phyloP scores from a whole-genome alignment of 2,113 vertebrate genomes.

The Pedionomus torquatus region DNA sequence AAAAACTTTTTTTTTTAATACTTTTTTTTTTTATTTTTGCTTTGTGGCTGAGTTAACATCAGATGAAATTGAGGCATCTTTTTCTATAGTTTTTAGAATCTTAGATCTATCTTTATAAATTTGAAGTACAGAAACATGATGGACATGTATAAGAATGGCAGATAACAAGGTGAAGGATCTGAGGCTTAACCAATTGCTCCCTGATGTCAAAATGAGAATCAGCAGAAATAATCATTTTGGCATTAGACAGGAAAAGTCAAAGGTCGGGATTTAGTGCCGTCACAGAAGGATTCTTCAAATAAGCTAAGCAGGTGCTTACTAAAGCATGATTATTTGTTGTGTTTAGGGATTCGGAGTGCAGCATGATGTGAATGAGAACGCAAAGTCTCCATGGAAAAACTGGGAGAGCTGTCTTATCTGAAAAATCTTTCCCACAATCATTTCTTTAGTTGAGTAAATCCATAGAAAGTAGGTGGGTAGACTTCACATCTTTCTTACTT shows the following conservation, averaged over 20 bases:
- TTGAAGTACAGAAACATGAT: constrained; percentile 18
- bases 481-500: background rate
- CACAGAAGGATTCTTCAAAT: constrained; percentile 55
- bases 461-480: background rate
- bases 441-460: background rate
- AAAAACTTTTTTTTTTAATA: no score
- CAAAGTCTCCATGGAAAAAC: background rate
- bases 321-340: constrained; percentile 66
- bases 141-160: background rate
- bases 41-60: background rate
- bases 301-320: constrained; percentile 72
- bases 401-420: background rate
- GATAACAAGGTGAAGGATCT: constrained; percentile 51
- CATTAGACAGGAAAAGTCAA: constrained; percentile 69
- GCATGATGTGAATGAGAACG: constrained; percentile 1
- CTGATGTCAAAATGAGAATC: constrained; percentile 67
- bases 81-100: background rate
- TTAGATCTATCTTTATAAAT: constrained; percentile 58
- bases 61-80: background rate
- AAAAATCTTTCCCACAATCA: background rate
- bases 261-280: constrained; percentile 56
- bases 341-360: constrained; percentile 52
- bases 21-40: background rate
- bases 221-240: constrained; percentile 74
- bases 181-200: constrained; percentile 71